Conservation (phyloP, 2,113 vertebrate species). For the Tachuris rubrigastra region DNA sequence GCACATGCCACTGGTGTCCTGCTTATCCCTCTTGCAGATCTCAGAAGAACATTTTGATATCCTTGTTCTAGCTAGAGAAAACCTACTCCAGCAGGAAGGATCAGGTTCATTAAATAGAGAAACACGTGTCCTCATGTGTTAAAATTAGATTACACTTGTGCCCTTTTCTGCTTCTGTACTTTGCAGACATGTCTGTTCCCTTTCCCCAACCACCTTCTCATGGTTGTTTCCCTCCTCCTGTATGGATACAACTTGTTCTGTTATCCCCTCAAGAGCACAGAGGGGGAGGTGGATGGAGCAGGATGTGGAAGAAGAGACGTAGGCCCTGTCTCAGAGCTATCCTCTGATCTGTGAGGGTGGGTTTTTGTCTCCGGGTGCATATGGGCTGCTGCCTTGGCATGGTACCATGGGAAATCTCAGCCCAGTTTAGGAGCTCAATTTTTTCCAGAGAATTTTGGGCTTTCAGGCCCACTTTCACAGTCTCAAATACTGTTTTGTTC, state of each 20-base stretch:
- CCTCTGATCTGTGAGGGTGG: neutral
- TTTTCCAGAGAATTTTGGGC: neutral
- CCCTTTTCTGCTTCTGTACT: neutral
- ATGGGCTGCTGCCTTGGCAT: neutral
- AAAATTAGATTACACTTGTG: neutral
- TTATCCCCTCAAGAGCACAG: neutral
- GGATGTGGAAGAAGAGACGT: neutral
- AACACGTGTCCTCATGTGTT: neutral
- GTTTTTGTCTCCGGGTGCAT: neutral
- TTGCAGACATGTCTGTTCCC: neutral
- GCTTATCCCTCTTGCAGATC: neutral
- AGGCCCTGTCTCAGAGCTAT: neutral
- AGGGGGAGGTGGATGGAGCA: neutral
- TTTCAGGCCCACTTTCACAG: neutral
- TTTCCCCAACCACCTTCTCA: neutral
- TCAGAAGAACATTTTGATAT: neutral
- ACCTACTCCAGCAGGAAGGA: neutral
- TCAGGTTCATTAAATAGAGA: neutral
- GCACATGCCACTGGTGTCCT: neutral
- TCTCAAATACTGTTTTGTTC: neutral
- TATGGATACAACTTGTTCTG: neutral
- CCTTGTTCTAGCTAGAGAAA: neutral
- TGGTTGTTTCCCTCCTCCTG: neutral
- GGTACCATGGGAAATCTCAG: neutral
- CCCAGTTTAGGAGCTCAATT: neutral